Base-by-base conservation (phyloP, 1,140 invertebrate genomes). In the Drosophila pandora region DNA sequence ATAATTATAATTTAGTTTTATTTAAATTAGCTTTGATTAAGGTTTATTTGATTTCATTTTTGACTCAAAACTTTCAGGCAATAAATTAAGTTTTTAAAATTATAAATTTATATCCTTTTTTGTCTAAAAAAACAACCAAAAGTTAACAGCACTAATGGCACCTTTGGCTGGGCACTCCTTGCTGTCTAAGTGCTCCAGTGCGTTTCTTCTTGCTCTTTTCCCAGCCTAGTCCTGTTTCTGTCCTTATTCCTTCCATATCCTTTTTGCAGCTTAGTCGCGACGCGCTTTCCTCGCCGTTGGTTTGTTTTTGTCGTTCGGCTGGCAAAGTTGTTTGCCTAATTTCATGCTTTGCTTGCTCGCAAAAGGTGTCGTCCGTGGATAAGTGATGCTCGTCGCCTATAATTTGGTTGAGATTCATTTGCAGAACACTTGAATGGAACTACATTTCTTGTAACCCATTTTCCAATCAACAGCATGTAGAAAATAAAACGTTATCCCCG, bases 341-440 rank as follows among this genome's bases (percentile, higher is more conserved):
- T 88, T 88, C 76, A 88, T 83, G 83, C 79, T 76, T 88, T 88
- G 80, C 78, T 88, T 88, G 69, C 64, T 71, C 37, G 47, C 48
- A 69, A 88, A 88, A 70, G 58, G 71, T 73, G 69, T 73, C 58
- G 41, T 37, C 52, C 50, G 30, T 49, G 63, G 56, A 56, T 69
- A 69, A 69, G 63, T 69, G 65, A 68, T 69, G 65, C 64, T 52
- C 65, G 47, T 50, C 50, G 63, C 34, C 64, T 62, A 50, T 69
- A 52, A 69, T 57, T 43, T 69, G 56, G 32, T 34, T 25, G n/a
- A 25, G 32, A 49, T 41, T 49, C 22, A 68, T 69, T 69, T 69
- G 21, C 50, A 56, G 28, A 13, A 10, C 12, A 30, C 37, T 55
- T 21, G 6, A 12, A 12, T 0, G 12, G 12, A 4, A 54, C 2